These are phyloP conservation scores for Hirundichthys speculiger DNA, from an alignment of 2,113 vertebrate species.

Conservation along the genomic window DNA sequence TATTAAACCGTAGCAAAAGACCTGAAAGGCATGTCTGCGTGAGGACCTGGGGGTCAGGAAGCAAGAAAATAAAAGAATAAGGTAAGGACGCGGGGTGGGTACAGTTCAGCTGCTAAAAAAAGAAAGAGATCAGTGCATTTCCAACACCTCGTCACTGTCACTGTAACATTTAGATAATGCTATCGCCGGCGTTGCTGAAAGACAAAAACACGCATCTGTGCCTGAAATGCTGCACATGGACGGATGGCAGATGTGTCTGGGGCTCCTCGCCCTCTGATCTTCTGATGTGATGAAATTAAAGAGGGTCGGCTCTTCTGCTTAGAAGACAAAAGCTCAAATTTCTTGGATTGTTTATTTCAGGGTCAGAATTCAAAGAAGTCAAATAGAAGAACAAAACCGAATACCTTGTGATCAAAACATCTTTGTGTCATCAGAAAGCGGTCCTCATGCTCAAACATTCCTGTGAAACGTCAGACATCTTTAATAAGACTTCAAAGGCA, in stretches of 20 bases:
- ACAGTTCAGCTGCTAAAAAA: background rate
- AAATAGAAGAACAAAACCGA: background rate
- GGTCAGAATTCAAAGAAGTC: background rate
- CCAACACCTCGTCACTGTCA: conserved; percentile 8
- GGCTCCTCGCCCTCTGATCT: conserved; percentile 34
- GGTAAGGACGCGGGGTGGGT: background rate
- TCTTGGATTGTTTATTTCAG: conserved; percentile 2
- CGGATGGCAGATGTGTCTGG: conserved; percentile 54
- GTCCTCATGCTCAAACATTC: background rate
- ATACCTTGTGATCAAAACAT: conserved; percentile 3
- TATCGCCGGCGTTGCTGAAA: conserved; percentile 25
- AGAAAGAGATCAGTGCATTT: background rate
- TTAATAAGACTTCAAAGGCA: conserved; percentile 2
- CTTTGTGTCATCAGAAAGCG: background rate
- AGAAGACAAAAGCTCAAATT: conserved; percentile 17
- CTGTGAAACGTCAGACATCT: background rate
- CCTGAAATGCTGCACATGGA: conserved; percentile 31
- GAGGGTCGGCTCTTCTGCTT: conserved; percentile 20
- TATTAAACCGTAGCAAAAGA: conserved; percentile 36
- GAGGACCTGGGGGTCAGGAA: too few relatives aligned
- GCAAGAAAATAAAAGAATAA: background rate
- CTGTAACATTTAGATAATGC: conserved; percentile 38
- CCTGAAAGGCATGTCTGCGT: background rate
- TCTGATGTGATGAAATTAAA: conserved; percentile 42
- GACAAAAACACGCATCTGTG: conserved; percentile 28